phyloP scores from a whole-genome alignment of 1,140 invertebrate genomes.

The Drosophila chauvacae region DNA sequence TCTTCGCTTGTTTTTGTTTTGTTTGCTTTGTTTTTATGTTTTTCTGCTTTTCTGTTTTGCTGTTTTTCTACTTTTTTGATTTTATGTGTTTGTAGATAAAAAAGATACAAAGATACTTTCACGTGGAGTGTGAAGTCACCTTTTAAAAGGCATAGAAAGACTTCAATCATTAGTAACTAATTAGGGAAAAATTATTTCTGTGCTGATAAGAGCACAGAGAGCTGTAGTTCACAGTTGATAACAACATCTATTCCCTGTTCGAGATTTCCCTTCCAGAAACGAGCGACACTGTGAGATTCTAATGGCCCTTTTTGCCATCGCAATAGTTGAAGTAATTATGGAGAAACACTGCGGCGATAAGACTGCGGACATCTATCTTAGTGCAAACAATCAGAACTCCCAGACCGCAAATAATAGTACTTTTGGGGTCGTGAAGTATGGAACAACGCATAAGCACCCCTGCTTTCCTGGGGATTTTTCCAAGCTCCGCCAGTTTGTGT shows the following conservation, averaged over 20 bases:
- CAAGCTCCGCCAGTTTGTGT: conserved; percentile 12
- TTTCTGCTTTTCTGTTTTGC: conserved; percentile 13
- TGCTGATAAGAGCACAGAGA: conserved; percentile 7
- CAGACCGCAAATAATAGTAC: background rate
- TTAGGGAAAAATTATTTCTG: conserved; percentile 32
- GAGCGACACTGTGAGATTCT: background rate
- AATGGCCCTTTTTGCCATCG: conserved; percentile 7
- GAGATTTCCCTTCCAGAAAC: conserved; percentile 2
- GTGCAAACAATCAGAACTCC: conserved; percentile 26
- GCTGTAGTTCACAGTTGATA: conserved; percentile 18
- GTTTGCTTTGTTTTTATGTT: conserved; percentile 26
- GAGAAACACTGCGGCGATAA: conserved; percentile 28
- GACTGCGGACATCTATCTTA: conserved; percentile 24
- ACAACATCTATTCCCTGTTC: background rate
- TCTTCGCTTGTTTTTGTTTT: conserved; percentile 37
- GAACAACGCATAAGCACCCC: background rate
- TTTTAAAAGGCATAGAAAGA: background rate
- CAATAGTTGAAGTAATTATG: conserved; percentile 28
- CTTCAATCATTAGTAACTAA: conserved; percentile 25
- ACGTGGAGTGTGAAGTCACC: conserved; percentile 15
- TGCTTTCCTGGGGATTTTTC: background rate
- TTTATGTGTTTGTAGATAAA: conserved; percentile 40
- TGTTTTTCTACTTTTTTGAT: background rate
- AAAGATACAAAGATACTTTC: conserved; percentile 36
- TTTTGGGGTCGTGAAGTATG: conserved; percentile 17